Evolutionary conservation across 2,888 invertebrate species (phyloP).

Genomic region (Nemoura dubitans): DNA sequence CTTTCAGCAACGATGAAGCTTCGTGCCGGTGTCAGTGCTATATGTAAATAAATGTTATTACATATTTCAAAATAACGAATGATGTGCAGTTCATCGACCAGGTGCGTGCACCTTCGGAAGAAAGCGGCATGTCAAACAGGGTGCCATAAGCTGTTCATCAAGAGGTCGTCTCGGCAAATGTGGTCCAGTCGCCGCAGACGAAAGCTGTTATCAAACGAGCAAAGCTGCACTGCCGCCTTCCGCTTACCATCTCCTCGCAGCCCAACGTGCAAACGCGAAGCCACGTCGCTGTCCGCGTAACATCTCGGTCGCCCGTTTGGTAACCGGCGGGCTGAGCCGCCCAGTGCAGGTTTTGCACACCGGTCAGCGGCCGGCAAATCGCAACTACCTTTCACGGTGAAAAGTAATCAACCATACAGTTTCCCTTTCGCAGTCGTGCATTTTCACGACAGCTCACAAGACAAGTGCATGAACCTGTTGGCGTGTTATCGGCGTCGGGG

Average conservation of each 20-base stretch:
- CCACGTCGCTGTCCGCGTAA: no score
- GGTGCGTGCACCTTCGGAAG: no score
- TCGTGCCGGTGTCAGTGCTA: background rate
- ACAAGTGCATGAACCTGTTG: constrained; percentile 17
- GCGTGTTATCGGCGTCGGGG: background rate
- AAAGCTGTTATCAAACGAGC: background rate
- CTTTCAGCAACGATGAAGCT: background rate
- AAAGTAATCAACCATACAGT: constrained; percentile 18
- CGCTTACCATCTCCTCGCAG: background rate
- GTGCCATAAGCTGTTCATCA: background rate
- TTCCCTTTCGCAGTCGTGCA: constrained; percentile 23
- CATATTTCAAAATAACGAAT: no score
- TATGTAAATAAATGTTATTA: no score
- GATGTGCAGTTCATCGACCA: no score
- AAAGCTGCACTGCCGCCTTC: background rate
- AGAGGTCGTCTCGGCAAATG: background rate
- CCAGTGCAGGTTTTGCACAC: no score
- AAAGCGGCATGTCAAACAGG: background rate
- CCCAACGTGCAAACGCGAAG: no score
- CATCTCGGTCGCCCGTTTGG: no score
- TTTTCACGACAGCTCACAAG: background rate
- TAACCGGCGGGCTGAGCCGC: no score
- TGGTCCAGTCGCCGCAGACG: background rate
- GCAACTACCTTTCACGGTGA: constrained; percentile 20
- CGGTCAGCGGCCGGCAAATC: background rate